Conservation (phyloP, 2,888 invertebrate genomes). For the Ecliptopera silaceata region DNA sequence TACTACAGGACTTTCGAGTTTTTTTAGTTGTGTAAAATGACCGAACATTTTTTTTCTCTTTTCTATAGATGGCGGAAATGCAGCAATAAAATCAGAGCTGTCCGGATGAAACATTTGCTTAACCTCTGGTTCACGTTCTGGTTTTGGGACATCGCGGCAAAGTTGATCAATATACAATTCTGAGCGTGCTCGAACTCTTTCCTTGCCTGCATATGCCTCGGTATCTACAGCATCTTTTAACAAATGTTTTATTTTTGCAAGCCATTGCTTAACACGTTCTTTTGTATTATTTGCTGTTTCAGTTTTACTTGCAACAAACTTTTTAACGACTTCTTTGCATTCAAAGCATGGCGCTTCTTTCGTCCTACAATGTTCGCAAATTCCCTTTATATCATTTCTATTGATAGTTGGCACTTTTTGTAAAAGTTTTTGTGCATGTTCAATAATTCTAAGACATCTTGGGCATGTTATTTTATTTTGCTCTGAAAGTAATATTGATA, state of each 20-base stretch:
- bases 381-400: constrained; percentile 48
- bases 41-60: constrained; percentile 13
- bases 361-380: constrained; percentile 59
- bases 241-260: constrained; percentile 40
- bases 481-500: constrained; percentile 45
- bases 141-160: constrained; percentile 7
- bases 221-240: constrained; percentile 32
- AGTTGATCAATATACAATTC: constrained; percentile 24
- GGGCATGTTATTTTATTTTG: constrained; percentile 51
- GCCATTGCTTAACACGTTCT: constrained; percentile 40
- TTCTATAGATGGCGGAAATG: constrained; percentile 4
- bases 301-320: constrained; percentile 48
- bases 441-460: constrained; percentile 55
- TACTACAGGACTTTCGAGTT: constrained; percentile 11
- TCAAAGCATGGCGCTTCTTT: constrained; percentile 49
- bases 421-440: constrained; percentile 50
- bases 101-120: constrained; percentile 17
- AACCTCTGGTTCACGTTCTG: constrained; percentile 11
- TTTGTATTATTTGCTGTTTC: constrained; percentile 42
- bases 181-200: constrained; percentile 19
- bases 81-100: constrained; percentile 6
- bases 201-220: constrained; percentile 13
- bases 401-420: constrained; percentile 43
- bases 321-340: constrained; percentile 53
- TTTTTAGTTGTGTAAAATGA: constrained; percentile 8